These are phyloP conservation scores for Macrobrachium rosenbergii DNA, from an alignment of 1,140 invertebrate species.

Conservation along the genomic window DNA sequence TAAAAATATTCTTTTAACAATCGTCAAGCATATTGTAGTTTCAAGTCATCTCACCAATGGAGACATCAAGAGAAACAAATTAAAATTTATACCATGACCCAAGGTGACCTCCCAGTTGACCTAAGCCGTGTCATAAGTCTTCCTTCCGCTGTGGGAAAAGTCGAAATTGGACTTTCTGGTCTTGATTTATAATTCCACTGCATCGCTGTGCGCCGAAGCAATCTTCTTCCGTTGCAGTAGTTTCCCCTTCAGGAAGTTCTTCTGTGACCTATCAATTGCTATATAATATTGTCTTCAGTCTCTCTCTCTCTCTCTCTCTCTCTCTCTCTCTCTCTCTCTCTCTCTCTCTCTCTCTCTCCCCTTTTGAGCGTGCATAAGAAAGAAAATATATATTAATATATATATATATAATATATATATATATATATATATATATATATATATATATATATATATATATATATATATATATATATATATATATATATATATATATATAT, in stretches of 20 bases:
- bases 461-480: constrained; percentile 6
- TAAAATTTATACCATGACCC: not conserved
- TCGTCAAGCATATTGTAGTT: no score
- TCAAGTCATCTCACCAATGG: no score
- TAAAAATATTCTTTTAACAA: no score
- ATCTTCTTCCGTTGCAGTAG: not conserved
- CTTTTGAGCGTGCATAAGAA: not conserved
- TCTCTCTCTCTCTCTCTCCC: not conserved
- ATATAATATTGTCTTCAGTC: no score
- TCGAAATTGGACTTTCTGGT: not conserved
- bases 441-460: constrained; percentile 1
- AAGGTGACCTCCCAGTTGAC: not conserved
- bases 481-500: constrained; percentile 1
- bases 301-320: no score
- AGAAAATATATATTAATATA: not conserved
- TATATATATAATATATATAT: constrained; percentile 12
- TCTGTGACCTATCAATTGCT: no score
- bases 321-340: no score
- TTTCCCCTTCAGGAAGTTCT: no score
- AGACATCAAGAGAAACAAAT: no score
- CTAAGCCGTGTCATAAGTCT: not conserved
- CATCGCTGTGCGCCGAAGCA: not conserved
- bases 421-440: no score
- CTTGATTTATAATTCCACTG: not conserved
- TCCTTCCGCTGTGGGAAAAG: not conserved